Base-by-base conservation (phyloP, 2,797 vertebrate genomes). In the Spea hammondii region DNA sequence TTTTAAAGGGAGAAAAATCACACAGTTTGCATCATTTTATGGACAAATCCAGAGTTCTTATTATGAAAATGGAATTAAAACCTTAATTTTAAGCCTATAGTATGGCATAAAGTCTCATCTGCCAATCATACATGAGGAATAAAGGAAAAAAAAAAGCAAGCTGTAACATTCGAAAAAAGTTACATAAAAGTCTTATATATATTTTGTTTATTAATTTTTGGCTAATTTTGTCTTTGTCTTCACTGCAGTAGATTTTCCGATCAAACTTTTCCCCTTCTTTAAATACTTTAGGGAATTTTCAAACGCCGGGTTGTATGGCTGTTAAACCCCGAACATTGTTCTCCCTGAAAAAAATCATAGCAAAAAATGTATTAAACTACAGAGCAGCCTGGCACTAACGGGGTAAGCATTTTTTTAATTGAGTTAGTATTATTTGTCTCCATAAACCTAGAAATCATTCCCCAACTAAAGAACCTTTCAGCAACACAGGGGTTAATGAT, bases 271-370 rank as follows among this genome's bases (percentile, higher is more conserved):
- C 94, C 96, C 97, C 96, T 97, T 98, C 96, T 96, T 94, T 97
- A 96, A 96, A 98, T 98, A 99, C 96, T 99, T 99, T 99, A 99
- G 97, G 97, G 97, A 96, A 99, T 98, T 99, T 99, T 99, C 97
- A 99, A 99, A 97, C 97, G 96, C 94, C 97, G 97, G 96, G 97
- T 97, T 96, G 97, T 98, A 95, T 99, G 95, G 97, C 97, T 99
- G 97, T 98, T 98, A 99, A 98, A 96, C 97, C 97, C 97, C 97
- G 99, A 98, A 97, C 99, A 98, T 98, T 99, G 97, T 99, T 99
- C 97, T 98, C 97, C 97, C 97, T 99, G 97, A 96, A 99, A 99
- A 95, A 99, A 98, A 99, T 93, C 93, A 99, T 99, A 99, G 97
- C 98, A 98, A 99, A 94, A 74, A 99, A 98, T 98, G 96, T 97